A percentile compares a stretch with the other conserved stretches of the same genome.
Conservation (phyloP, 2,113 vertebrate species). For the Bucco capensis region DNA sequence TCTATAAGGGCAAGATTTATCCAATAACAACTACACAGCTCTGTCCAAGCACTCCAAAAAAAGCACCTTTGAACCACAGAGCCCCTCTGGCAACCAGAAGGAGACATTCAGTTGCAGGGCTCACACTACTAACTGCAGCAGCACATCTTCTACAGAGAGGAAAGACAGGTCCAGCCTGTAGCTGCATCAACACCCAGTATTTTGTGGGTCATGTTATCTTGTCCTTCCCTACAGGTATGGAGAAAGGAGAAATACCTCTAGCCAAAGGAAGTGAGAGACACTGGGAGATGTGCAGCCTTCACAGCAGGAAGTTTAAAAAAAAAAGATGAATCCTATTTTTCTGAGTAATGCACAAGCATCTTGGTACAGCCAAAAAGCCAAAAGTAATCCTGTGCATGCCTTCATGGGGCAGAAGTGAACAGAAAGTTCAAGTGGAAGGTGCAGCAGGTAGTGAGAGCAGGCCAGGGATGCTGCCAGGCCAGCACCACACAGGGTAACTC, state of each 20-base stretch:
- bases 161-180: not conserved
- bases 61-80: not conserved
- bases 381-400: accelerated
- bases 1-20: not conserved
- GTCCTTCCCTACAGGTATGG: not conserved
- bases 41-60: not conserved
- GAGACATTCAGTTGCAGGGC: not conserved
- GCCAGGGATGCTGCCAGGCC: not conserved
- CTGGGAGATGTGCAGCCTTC: not conserved
- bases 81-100: not conserved
- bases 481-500: not conserved
- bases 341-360: not conserved
- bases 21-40: not conserved
- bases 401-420: not conserved
- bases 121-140: not conserved
- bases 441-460: not conserved
- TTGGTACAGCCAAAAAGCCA: not conserved
- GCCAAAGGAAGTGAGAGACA: not conserved
- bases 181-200: not conserved
- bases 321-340: not conserved
- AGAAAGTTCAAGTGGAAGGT: not conserved
- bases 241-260: not conserved
- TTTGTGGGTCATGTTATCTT: not conserved
- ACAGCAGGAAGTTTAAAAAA: not conserved
- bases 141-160: not conserved